These are phyloP conservation scores for Pachymerium ferrugineum DNA, from an alignment of 2,888 invertebrate species.

Conservation along the genomic window DNA sequence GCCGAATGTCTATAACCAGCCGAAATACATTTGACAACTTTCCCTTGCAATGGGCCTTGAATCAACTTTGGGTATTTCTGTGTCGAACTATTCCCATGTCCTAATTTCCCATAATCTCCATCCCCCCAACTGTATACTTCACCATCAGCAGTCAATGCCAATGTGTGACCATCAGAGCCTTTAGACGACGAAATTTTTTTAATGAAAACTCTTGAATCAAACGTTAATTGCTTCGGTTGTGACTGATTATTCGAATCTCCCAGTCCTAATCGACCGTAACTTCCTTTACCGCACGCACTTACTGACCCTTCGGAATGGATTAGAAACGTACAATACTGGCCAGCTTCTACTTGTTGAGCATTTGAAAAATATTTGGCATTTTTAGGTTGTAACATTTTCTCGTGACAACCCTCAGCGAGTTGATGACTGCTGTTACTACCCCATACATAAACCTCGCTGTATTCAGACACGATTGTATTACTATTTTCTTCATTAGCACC, in stretches of 20 bases:
- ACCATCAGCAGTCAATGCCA: constrained; percentile 60
- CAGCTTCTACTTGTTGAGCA: constrained; percentile 55
- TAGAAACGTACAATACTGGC: constrained; percentile 62
- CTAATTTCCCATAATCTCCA: constrained; percentile 61
- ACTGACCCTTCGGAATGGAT: constrained; percentile 59
- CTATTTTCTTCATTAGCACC: constrained; percentile 32
- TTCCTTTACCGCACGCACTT: constrained; percentile 60
- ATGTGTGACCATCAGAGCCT: constrained; percentile 61
- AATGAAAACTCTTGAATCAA: constrained; percentile 55
- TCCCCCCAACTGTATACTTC: constrained; percentile 64
- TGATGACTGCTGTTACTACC: constrained; percentile 62
- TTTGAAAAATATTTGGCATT: constrained; percentile 55
- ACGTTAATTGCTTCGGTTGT: background rate
- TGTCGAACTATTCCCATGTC: constrained; percentile 60
- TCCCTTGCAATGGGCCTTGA: constrained; percentile 56
- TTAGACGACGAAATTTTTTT: constrained; percentile 58
- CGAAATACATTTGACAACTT: constrained; percentile 56
- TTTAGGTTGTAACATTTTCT: constrained; percentile 57
- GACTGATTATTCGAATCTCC: constrained; percentile 58
- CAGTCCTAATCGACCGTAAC: constrained; percentile 59
- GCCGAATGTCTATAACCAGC: constrained; percentile 62
- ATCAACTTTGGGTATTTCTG: constrained; percentile 59
- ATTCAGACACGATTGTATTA: constrained; percentile 32
- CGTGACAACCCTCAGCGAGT: constrained; percentile 57
- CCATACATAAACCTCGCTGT: constrained; percentile 58